Conservation (phyloP, 2,113 vertebrate genomes). For the Perognathus longimembris region DNA sequence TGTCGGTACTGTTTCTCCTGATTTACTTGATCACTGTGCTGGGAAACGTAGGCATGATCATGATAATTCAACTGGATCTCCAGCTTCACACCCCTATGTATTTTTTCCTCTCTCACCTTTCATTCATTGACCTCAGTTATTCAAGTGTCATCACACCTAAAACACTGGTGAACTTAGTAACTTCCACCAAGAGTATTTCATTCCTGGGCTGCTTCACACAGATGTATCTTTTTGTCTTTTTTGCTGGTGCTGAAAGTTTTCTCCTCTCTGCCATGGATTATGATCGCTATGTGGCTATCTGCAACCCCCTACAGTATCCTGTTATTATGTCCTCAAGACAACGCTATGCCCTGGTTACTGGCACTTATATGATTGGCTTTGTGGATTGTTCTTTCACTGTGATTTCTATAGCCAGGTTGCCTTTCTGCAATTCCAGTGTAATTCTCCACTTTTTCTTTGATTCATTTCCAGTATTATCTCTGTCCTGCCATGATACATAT, state of each 20-base stretch:
- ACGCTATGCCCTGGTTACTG: background rate
- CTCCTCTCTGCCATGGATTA: conserved; percentile 45
- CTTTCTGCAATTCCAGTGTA: conserved; percentile 16
- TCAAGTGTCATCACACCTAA: conserved; percentile 40
- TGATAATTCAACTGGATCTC: background rate
- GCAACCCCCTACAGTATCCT: background rate
- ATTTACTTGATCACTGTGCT: conserved; percentile 60
- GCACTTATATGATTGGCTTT: too few relatives aligned
- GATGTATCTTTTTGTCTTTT: background rate
- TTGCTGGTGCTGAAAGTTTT: background rate
- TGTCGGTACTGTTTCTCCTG: conserved; percentile 18
- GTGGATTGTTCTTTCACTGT: background rate
- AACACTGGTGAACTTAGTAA: conserved; percentile 26
- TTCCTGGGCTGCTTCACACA: background rate
- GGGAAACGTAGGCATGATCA: background rate
- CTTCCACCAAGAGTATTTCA: background rate
- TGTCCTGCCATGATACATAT: conserved; percentile 40
- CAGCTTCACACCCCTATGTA: conserved; percentile 63
- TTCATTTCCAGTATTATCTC: background rate
- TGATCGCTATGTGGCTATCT: background rate
- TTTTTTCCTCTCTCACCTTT: conserved; percentile 63
- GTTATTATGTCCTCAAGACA: background rate
- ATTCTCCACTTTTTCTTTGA: conserved; percentile 74
- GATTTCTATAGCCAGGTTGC: background rate
- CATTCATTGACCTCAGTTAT: conserved; percentile 51